These are phyloP conservation scores for Cecidostiba fungosa DNA, from an alignment of 2,888 invertebrate genomes.

Conservation along the genomic window DNA sequence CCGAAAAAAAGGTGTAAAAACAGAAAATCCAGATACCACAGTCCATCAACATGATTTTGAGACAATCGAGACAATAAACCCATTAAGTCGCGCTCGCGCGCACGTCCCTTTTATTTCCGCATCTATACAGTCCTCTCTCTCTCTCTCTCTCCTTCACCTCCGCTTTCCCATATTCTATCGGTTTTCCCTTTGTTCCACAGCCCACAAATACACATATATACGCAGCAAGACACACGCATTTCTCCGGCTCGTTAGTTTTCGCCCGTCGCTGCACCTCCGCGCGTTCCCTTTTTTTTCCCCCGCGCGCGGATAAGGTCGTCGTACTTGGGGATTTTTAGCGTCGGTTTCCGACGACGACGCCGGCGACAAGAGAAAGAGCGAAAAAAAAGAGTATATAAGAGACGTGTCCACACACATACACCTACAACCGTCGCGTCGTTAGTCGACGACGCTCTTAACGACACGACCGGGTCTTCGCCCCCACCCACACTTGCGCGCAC, in stretches of 20 bases:
- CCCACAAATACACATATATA: neutral
- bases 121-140: neutral
- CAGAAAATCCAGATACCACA: neutral
- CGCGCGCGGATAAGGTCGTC: slow-evolving; percentile 31
- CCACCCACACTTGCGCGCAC: slow-evolving; percentile 33
- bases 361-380: slow-evolving; percentile 34
- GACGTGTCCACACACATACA: slow-evolving; percentile 20
- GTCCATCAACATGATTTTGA: slow-evolving; percentile 28
- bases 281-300: slow-evolving; percentile 41
- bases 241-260: slow-evolving; percentile 47
- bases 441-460: slow-evolving; percentile 53
- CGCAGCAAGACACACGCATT: slow-evolving; percentile 12
- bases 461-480: slow-evolving; percentile 39
- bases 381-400: slow-evolving; percentile 2
- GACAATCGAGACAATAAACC: slow-evolving; percentile 59
- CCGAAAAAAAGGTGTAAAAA: neutral
- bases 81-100: slow-evolving; percentile 41
- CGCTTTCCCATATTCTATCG: slow-evolving; percentile 36
- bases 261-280: slow-evolving; percentile 30
- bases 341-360: slow-evolving; percentile 38
- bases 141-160: neutral
- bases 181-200: slow-evolving; percentile 46
- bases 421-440: slow-evolving; percentile 46
- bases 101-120: slow-evolving; percentile 46
- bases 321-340: slow-evolving; percentile 53